A percentile compares a stretch with the other conserved stretches of the same genome.
Evolutionary conservation across 2,797 vertebrate genomes (phyloP).

Genomic region (Erethizon dorsatum): DNA sequence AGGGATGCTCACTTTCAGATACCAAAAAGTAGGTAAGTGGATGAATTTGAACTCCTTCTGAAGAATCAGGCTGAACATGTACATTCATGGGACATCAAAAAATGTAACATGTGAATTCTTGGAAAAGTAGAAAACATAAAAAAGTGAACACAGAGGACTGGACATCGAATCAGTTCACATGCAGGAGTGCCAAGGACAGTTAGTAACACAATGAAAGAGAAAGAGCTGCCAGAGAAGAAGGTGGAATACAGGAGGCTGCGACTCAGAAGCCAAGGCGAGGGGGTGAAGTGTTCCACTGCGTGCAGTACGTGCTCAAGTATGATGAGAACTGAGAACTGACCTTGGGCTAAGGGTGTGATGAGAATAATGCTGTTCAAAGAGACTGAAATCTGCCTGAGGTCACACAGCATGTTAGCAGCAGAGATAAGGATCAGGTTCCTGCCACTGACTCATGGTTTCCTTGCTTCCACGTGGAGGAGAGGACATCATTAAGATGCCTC

Average conservation of each 20-base stretch:
- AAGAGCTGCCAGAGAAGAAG: neutral
- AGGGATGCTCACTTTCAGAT: rapidly evolving
- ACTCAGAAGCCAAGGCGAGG: neutral
- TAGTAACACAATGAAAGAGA: neutral
- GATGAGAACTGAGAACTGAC: neutral
- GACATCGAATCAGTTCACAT: too few species aligned
- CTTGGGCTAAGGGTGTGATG: too few species aligned
- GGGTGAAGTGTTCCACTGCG: rapidly evolving
- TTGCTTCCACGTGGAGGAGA: neutral
- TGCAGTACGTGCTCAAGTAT: neutral
- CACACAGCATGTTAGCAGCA: too few species aligned
- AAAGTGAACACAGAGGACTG: too few species aligned
- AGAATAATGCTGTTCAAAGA: neutral
- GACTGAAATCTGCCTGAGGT: neutral
- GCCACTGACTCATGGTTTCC: neutral
- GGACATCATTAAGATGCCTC: neutral
- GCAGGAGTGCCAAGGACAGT: neutral
- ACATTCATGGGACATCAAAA: neutral
- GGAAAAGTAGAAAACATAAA: neutral
- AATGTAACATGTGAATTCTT: neutral
- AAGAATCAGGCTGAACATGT: neutral
- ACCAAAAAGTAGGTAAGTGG: neutral
- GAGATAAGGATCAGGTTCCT: neutral
- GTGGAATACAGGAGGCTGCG: neutral
- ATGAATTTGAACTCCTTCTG: neutral